Conservation (phyloP, 2,113 vertebrate genomes). For the Malaclemys terrapin region DNA sequence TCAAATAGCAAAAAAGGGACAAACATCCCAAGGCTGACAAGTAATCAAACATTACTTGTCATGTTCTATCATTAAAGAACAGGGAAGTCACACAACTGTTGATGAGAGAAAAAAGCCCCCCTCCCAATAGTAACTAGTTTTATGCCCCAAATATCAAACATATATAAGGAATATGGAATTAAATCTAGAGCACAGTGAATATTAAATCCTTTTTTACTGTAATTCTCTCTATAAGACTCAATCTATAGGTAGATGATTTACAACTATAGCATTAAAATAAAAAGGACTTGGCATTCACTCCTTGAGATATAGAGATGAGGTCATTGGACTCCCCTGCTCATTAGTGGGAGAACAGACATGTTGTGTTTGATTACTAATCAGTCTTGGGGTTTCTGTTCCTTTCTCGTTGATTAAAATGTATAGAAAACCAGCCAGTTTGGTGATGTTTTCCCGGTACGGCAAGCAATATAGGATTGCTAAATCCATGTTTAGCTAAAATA, state of each 20-base stretch:
- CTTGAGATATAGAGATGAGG: background rate
- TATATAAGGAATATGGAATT: background rate
- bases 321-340: background rate
- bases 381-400: background rate
- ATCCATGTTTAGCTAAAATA: background rate
- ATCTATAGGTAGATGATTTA: background rate
- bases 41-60: background rate
- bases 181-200: background rate
- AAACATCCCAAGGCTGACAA: background rate
- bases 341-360: background rate
- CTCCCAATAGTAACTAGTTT: background rate
- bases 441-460: background rate
- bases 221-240: background rate
- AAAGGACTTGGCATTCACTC: background rate
- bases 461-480: background rate
- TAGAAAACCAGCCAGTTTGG: background rate
- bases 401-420: background rate
- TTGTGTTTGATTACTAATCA: background rate
- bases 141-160: fast-evolving
- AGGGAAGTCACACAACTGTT: background rate
- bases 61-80: background rate
- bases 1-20: background rate
- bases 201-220: constrained; percentile 3
- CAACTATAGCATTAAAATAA: background rate
- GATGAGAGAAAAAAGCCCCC: background rate